Base-by-base conservation (phyloP, 2,797 vertebrate species). In the Tapera naevia region DNA sequence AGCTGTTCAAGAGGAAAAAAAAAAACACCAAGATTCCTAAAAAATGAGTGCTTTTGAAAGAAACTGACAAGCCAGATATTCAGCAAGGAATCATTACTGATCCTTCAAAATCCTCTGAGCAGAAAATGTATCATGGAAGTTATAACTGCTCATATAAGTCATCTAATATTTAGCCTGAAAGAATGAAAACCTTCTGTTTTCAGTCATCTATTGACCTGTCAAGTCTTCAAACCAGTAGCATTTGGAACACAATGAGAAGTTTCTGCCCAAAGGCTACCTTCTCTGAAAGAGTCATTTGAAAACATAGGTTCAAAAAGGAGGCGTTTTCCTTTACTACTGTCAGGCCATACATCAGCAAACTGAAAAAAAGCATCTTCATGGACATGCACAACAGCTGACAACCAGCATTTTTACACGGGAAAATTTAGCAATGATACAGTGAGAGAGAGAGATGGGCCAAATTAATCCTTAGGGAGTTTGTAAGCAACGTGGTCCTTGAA, bases 1-100 rank as follows among this genome's bases (percentile, higher is more conserved):
- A 85, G 99, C 99, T 99, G 96, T 71, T 79, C 51, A 95, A 39
- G 66, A 28, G 60, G 39, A n/a, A 27, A 66, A 54, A 91, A 91
- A 83, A 30, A 32, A 0, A 23, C 37, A 72, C 13, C 16, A 60
- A 43, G 60, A 80, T 28, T 33, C 28, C 17, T 88, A 56, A 95
- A 78, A 74, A 11, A 39, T 9, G 6, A 84, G 9, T 50, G 30
- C 19, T 89, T 86, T 60, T 24, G 12, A 18, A 35, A 15, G 67
- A 56, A 66, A 46, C 11, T 13, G 11, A 50, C 17, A 83, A 78
- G 21, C 5, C 46, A 78, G 32, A 32, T 5, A 75, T 41, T 56
- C 27, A 74, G 21, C 66, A 89, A 89, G 14, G 18, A 69, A 5
- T 11, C 9, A 71, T 18, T 41, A 43, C 1, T 45, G 10, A 51